These are phyloP conservation scores for Ovibos moschatus DNA, from an alignment of 2,113 vertebrate species.

Conservation along the genomic window DNA sequence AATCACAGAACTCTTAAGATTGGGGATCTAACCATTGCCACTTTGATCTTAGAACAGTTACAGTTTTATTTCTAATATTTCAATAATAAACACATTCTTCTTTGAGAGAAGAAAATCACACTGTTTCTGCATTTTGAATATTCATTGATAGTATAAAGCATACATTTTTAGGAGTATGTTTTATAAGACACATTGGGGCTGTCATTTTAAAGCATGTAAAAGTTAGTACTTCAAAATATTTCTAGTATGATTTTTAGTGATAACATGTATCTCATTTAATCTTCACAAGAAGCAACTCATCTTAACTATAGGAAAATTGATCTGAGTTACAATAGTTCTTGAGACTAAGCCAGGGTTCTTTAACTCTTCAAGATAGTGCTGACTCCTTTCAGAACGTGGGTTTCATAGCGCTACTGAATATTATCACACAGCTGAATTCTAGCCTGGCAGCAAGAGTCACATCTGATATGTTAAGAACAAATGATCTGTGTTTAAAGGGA, in stretches of 20 bases:
- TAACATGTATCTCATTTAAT: neutral
- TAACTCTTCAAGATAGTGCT: neutral
- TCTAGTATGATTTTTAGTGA: neutral
- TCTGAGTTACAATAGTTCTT: slow-evolving; percentile 5
- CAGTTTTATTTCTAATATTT: neutral
- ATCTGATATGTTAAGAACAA: slow-evolving; percentile 30
- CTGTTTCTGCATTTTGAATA: neutral
- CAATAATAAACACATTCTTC: neutral
- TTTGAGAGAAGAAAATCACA: neutral
- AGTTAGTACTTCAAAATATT: neutral
- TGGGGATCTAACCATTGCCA: neutral
- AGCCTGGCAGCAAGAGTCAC: neutral
- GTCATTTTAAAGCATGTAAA: neutral
- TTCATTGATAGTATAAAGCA: neutral
- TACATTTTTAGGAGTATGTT: neutral
- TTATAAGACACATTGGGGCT: neutral
- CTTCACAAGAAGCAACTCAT: neutral
- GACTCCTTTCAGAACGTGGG: neutral
- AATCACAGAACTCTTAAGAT: neutral
- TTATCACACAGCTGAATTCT: neutral
- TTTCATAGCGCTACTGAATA: neutral
- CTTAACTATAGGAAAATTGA: slow-evolving; percentile 9
- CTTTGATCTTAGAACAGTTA: neutral
- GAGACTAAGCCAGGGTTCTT: neutral
- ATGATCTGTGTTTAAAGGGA: neutral